Percentiles rank a stretch among this genome's conserved stretches.
Conservation (phyloP, 2,888 invertebrate species). For the Thyatira batis region DNA sequence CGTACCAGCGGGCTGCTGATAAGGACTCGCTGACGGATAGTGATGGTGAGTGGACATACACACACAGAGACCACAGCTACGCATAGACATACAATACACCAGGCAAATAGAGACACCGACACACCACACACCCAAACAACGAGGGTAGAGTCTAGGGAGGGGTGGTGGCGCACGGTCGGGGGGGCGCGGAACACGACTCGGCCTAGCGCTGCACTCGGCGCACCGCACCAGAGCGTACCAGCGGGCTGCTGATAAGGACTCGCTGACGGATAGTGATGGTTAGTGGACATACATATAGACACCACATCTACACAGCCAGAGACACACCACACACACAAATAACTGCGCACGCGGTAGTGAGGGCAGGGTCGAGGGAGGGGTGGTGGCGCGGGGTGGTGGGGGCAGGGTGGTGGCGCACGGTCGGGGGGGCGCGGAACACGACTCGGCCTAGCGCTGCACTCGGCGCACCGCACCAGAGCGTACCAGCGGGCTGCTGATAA, state of each 20-base stretch:
- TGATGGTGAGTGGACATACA: neutral
- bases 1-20: too few species aligned
- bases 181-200: slow-evolving; percentile 76
- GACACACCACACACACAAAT: too few species aligned
- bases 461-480: slow-evolving; percentile 82
- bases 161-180: slow-evolving; percentile 78
- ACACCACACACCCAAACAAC: too few species aligned
- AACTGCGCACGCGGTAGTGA: slow-evolving; percentile 67
- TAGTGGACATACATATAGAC: too few species aligned
- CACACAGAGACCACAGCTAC: too few species aligned
- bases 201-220: slow-evolving; percentile 88
- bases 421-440: slow-evolving; percentile 71
- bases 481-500: slow-evolving; percentile 87
- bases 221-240: slow-evolving; percentile 81
- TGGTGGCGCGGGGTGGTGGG: slow-evolving; percentile 79
- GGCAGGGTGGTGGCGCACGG: slow-evolving; percentile 77
- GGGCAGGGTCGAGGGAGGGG: too few species aligned
- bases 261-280: slow-evolving; percentile 88
- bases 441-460: slow-evolving; percentile 87
- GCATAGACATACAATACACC: too few species aligned
- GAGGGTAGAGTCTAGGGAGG: too few species aligned
- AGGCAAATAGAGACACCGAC: too few species aligned
- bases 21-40: too few species aligned
- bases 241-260: slow-evolving; percentile 88
- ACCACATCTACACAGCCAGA: too few species aligned